A percentile compares a stretch with the other conserved stretches of the same genome.
Conservation (phyloP, 2,888 invertebrate genomes). For the Eupeodes latifasciatus region DNA sequence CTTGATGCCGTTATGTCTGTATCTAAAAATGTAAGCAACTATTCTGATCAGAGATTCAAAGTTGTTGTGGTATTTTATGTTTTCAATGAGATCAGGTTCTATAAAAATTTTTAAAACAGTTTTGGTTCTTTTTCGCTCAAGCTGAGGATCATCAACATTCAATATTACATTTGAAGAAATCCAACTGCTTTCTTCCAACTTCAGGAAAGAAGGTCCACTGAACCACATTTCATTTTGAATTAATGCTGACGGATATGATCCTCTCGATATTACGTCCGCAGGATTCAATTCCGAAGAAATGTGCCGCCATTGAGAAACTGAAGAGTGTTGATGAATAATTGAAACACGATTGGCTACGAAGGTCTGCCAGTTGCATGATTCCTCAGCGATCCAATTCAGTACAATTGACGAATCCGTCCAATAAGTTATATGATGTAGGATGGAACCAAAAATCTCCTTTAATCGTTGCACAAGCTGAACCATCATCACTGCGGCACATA, state of each 20-base stretch:
- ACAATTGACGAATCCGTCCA: neutral
- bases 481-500: too few relatives aligned
- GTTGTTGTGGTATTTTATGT: neutral
- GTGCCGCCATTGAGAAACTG: conserved; percentile 5
- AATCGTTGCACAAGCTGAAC: neutral
- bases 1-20: neutral
- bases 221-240: neutral
- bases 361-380: neutral
- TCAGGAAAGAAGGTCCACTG: conserved; percentile 3
- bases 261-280: conserved; percentile 3
- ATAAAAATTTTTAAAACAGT: neutral
- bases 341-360: conserved; percentile 7
- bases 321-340: neutral
- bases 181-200: neutral
- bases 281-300: conserved; percentile 8
- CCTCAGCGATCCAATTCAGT: neutral
- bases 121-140: conserved; percentile 3
- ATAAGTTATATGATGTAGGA: neutral
- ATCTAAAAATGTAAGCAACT: neutral
- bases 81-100: conserved; percentile 1
- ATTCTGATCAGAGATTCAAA: neutral
- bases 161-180: neutral
- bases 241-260: conserved; percentile 10
- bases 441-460: neutral
- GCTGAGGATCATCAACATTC: neutral